A percentile compares a stretch with the other conserved stretches of the same genome.
Evolutionary conservation across 2,113 vertebrate species (phyloP).

Genomic region (Otis tarda): DNA sequence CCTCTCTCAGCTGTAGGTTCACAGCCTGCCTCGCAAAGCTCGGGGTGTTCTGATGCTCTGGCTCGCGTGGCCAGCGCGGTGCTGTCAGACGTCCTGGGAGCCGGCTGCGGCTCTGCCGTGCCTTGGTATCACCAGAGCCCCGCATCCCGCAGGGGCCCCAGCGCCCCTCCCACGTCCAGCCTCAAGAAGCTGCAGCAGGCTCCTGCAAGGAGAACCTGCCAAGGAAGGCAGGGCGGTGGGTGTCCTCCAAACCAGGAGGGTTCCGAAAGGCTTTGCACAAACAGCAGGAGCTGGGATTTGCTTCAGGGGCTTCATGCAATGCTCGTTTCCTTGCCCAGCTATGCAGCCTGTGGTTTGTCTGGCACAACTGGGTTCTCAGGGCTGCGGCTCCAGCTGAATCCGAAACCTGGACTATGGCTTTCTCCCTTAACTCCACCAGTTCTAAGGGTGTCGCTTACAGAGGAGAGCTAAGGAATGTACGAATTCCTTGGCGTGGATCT

Average conservation of each 20-base stretch:
- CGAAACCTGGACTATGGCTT: neutral
- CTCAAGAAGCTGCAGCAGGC: neutral
- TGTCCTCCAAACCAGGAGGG: neutral
- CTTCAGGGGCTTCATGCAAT: neutral
- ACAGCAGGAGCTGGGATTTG: neutral
- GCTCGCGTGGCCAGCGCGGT: rapidly evolving
- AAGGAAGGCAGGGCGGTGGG: neutral
- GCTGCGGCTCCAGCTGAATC: neutral
- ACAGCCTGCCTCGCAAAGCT: neutral
- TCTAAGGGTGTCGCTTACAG: neutral
- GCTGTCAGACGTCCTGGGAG: neutral
- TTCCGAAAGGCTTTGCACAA: neutral
- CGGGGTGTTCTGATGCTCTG: rapidly evolving
- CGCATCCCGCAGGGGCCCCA: neutral
- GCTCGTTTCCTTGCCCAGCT: neutral
- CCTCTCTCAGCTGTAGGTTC: neutral
- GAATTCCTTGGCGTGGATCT: neutral
- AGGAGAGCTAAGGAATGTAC: neutral
- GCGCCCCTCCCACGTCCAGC: rapidly evolving
- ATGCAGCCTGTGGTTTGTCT: neutral
- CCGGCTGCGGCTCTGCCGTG: neutral
- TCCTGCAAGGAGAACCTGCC: neutral
- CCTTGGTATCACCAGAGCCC: neutral
- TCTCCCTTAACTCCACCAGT: neutral
- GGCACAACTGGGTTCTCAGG: neutral